phyloP scores from a whole-genome alignment of 2,113 vertebrate species.

The Zapus hudsonius region DNA sequence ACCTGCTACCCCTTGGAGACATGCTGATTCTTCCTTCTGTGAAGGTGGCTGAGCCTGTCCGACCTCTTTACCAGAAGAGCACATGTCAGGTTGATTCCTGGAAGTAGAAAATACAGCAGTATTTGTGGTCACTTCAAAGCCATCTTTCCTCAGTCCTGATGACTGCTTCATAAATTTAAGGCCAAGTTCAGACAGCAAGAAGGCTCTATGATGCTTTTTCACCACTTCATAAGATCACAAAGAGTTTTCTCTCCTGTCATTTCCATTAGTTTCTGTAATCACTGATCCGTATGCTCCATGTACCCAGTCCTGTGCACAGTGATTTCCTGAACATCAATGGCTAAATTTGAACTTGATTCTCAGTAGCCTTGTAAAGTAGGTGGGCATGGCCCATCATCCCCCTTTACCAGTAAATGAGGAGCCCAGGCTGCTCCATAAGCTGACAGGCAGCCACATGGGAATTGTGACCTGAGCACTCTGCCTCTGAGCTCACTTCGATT shows the following conservation, averaged over 20 bases:
- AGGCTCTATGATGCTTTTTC: background rate
- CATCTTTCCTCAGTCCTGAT: background rate
- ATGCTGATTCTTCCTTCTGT: background rate
- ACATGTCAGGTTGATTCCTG: background rate
- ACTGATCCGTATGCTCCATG: background rate
- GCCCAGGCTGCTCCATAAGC: background rate
- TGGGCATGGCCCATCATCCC: background rate
- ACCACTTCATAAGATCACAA: background rate
- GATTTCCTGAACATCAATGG: background rate
- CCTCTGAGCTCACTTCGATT: background rate
- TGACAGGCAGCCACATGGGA: background rate
- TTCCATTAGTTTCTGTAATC: background rate
- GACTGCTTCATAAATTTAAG: background rate
- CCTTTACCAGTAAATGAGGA: background rate
- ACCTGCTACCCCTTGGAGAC: background rate
- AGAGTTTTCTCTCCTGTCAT: background rate
- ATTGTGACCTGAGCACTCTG: background rate
- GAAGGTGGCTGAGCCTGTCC: background rate
- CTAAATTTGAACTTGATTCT: background rate
- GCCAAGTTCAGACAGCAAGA: background rate
- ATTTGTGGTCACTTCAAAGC: background rate
- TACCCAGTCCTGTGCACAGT: background rate
- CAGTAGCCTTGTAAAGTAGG: background rate
- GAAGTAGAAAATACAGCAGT: background rate
- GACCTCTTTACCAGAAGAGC: background rate